A percentile compares a stretch with the other conserved stretches of the same genome.
These are phyloP conservation scores for Cephus runcator DNA, from an alignment of 2,888 invertebrate species.

Conservation along the genomic window DNA sequence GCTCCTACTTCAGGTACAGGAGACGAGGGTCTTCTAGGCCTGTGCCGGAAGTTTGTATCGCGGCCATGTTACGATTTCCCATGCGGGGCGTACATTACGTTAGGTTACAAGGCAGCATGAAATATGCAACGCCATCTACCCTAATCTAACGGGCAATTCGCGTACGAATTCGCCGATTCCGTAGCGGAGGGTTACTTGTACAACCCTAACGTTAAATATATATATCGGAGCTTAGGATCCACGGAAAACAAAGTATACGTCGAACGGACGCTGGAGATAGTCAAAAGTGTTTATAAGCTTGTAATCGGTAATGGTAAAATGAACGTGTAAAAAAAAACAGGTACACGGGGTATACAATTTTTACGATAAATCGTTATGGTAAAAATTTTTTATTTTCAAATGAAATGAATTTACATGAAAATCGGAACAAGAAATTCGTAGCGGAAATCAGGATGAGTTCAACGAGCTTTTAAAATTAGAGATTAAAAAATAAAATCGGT, in stretches of 20 bases:
- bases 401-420: no score
- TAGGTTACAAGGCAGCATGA: conserved; percentile 52
- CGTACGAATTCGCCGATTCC: background rate
- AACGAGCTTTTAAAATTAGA: no score
- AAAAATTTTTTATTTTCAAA: no score
- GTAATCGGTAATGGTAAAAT: no score
- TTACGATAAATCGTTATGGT: no score
- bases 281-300: no score
- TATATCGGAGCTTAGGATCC: background rate
- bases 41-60: conserved; percentile 15
- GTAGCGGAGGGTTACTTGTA: background rate
- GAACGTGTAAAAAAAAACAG: no score
- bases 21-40: background rate
- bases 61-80: conserved; percentile 58
- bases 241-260: background rate
- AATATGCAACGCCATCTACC: conserved; percentile 57
- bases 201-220: background rate
- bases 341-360: no score
- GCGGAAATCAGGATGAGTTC: no score
- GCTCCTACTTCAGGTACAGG: background rate
- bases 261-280: background rate
- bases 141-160: conserved; percentile 13
- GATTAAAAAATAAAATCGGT: no score
- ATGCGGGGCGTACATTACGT: conserved; percentile 58
- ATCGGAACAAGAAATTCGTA: no score